phyloP scores from a whole-genome alignment of 2,888 invertebrate species.

The Halictus quadricinctus region DNA sequence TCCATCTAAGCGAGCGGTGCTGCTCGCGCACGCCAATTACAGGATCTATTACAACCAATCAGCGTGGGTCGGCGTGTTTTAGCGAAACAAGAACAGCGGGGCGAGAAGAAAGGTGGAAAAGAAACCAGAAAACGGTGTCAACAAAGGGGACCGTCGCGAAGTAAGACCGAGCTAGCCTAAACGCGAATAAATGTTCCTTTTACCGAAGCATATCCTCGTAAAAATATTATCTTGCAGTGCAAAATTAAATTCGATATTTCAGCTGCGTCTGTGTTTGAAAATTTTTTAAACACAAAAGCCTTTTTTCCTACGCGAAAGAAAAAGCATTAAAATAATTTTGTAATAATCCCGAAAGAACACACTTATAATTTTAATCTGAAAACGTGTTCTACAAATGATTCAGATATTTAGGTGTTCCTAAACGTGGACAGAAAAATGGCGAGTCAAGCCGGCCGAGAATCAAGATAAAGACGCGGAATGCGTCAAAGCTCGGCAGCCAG shows the following conservation, averaged over 20 bases:
- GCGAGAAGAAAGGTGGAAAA: neutral
- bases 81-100: constrained; percentile 8
- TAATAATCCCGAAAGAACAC: neutral
- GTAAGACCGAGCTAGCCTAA: neutral
- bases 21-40: constrained; percentile 18
- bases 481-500: constrained; percentile 19
- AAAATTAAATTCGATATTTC: too few species aligned
- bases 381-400: too few species aligned
- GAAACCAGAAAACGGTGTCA: constrained; percentile 6
- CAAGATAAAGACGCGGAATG: constrained; percentile 23
- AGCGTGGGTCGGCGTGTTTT: neutral
- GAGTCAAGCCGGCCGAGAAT: constrained; percentile 10
- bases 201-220: neutral
- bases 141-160: constrained; percentile 20
- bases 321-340: neutral
- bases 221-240: neutral
- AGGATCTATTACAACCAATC: constrained; percentile 28
- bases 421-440: constrained; percentile 2
- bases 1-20: neutral
- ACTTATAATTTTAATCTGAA: too few species aligned
- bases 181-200: neutral
- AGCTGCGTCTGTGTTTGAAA: too few species aligned
- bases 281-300: neutral
- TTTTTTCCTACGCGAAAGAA: neutral
- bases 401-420: too few species aligned